Base-by-base conservation (phyloP, 2,113 vertebrate species). In the Nesoenas mayeri region DNA sequence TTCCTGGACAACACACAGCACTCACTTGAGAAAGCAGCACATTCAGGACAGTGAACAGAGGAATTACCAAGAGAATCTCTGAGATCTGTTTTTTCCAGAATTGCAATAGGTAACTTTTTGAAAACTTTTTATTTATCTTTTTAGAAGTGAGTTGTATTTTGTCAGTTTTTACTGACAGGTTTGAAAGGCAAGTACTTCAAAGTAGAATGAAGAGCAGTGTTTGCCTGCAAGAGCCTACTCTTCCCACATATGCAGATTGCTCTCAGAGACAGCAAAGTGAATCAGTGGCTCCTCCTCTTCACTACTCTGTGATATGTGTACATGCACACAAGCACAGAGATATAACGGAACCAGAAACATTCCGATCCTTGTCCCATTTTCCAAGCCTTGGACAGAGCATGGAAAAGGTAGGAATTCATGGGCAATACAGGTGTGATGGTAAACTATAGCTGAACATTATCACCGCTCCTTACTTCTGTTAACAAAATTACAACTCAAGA, bases 1-100 rank as follows among this genome's bases (percentile, higher is more conserved):
- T 96, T 96, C 93, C 93, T 94, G 93, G 95, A 94, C 93, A 96
- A 67, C 79, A 70, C 64, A 56, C 28, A 83, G 85, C 71, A 71
- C 17, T 86, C 89, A 66, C 75, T 91, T 83, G 82, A 91, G 91
- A 93, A 65, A 90, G 91, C 60, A 80, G 67, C 54, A n/a, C 53
- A 48, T 74, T 79, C 78, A 91, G 93, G 93, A 94, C 51, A 85
- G 67, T 0, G 25, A 95, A 65, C 50, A 89, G 62, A 93, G 88
- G 60, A 95, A 93, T 78, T 88, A 73, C 28, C 82, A 86, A 56
- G 53, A 88, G 75, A 69, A 81, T 38, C 69, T 87, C 36, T 47
- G 15, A 94, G 48, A 88, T 40, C 29, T 83, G 10, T 54, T 93
- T 79, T 90, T 88, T 28, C 64, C 44, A 64, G 85, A 90, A 81